Evolutionary conservation across 2,888 invertebrate species (phyloP).

Genomic region (Dasysyrphus albostriatus): DNA sequence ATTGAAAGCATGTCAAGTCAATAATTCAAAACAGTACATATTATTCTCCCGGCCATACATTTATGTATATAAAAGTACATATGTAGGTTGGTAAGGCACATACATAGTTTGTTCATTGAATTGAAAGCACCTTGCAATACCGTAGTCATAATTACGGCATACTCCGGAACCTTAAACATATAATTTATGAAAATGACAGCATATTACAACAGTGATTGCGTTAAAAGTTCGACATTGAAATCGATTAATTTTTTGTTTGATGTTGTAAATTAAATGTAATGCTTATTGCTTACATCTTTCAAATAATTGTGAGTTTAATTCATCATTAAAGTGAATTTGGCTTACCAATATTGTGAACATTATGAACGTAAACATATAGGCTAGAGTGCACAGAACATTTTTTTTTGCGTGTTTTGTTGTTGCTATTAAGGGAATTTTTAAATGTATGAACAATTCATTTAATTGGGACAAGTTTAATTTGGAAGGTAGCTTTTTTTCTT

Average conservation of each 20-base stretch:
- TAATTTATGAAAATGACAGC: slow-evolving; percentile 29
- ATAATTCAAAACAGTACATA: background rate
- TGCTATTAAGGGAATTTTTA: background rate
- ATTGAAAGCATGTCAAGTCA: slow-evolving; percentile 20
- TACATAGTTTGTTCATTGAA: background rate
- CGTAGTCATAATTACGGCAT: background rate
- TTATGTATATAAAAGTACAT: too few relatives aligned
- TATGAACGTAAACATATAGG: background rate
- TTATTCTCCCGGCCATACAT: background rate
- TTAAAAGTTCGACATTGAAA: background rate
- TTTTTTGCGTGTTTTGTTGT: background rate
- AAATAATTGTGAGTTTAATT: background rate
- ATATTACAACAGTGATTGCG: background rate
- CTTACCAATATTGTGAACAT: background rate
- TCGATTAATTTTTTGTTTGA: slow-evolving; percentile 17
- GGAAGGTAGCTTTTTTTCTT: background rate
- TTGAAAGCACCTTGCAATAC: background rate
- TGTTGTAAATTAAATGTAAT: slow-evolving; percentile 12
- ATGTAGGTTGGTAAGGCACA: too few relatives aligned
- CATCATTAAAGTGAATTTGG: background rate
- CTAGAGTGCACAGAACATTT: background rate
- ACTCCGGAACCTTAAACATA: background rate
- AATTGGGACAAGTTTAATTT: slow-evolving; percentile 18
- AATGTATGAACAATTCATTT: slow-evolving; percentile 23
- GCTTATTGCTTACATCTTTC: background rate